phyloP scores from a whole-genome alignment of 1,140 invertebrate species.

The Manduca sexta region DNA sequence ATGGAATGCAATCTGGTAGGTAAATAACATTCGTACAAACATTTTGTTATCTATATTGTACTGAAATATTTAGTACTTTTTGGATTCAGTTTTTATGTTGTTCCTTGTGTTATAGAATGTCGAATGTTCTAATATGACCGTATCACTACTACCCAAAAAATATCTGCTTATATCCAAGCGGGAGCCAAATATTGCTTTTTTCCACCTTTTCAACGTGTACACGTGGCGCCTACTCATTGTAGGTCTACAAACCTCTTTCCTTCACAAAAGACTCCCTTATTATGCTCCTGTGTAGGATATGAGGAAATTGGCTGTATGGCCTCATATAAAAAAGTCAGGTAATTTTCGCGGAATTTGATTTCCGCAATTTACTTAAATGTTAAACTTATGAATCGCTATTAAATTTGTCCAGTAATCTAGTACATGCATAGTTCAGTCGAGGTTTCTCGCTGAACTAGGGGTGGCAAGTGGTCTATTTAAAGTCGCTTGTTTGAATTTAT shows the following conservation, averaged over 20 bases:
- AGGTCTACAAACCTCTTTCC: slow-evolving; percentile 60
- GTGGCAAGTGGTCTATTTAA: no score
- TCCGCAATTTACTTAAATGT: no score
- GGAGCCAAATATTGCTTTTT: slow-evolving; percentile 50
- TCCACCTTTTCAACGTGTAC: slow-evolving; percentile 48
- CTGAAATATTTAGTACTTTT: no score
- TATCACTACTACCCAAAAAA: slow-evolving; percentile 46
- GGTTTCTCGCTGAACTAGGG: no score
- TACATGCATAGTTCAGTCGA: no score
- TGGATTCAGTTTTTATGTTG: no score
- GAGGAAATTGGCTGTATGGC: slow-evolving; percentile 70
- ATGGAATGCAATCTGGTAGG: no score
- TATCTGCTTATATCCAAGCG: slow-evolving; percentile 41
- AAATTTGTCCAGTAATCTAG: background rate
- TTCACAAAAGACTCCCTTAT: slow-evolving; percentile 66
- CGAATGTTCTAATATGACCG: background rate
- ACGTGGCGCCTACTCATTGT: slow-evolving; percentile 53
- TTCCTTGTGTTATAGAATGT: no score
- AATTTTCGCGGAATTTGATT: slow-evolving; percentile 51
- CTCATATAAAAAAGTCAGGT: slow-evolving; percentile 69
- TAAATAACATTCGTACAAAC: no score
- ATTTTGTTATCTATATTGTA: no score
- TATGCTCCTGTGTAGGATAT: slow-evolving; percentile 66
- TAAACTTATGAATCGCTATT: no score
- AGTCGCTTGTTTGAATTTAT: no score